phyloP scores from a whole-genome alignment of 2,888 invertebrate genomes.

The Tinea semifulvella region DNA sequence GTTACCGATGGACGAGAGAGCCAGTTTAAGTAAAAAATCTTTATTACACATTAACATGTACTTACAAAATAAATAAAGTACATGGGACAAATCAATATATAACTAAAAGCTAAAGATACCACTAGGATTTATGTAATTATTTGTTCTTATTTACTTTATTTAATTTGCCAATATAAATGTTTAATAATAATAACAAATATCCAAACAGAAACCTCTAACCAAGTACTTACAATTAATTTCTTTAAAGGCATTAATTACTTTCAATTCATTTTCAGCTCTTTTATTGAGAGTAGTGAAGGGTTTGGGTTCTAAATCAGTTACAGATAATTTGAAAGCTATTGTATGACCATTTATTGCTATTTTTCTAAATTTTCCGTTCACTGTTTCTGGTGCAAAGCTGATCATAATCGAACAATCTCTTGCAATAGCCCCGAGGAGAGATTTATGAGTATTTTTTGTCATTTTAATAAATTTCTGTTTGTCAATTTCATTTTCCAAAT shows the following conservation, averaged over 20 bases:
- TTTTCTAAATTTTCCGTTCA: conserved; percentile 29
- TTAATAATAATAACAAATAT: no score
- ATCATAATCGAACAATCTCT: conserved; percentile 78
- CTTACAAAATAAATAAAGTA: no score
- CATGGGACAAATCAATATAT: no score
- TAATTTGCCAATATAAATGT: no score
- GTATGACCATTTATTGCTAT: conserved; percentile 34
- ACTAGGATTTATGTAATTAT: no score
- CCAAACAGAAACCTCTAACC: no score
- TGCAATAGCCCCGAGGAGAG: conserved; percentile 70
- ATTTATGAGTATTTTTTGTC: conserved; percentile 28
- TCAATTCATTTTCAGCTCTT: conserved; percentile 36
- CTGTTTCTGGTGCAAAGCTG: conserved; percentile 40
- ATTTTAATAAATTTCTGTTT: conserved; percentile 27
- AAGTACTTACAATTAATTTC: conserved; percentile 32
- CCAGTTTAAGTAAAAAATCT: no score
- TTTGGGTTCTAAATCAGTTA: conserved; percentile 77
- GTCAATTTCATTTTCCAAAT: conserved; percentile 26
- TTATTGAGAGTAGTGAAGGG: conserved; percentile 40
- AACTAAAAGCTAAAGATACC: no score
- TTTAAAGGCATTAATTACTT: conserved; percentile 35
- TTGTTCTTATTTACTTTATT: no score
- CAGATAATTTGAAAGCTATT: conserved; percentile 61
- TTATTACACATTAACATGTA: no score
- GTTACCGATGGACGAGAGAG: no score